These are phyloP conservation scores for Garrulus glandarius DNA, from an alignment of 2,797 vertebrate species.

Conservation along the genomic window DNA sequence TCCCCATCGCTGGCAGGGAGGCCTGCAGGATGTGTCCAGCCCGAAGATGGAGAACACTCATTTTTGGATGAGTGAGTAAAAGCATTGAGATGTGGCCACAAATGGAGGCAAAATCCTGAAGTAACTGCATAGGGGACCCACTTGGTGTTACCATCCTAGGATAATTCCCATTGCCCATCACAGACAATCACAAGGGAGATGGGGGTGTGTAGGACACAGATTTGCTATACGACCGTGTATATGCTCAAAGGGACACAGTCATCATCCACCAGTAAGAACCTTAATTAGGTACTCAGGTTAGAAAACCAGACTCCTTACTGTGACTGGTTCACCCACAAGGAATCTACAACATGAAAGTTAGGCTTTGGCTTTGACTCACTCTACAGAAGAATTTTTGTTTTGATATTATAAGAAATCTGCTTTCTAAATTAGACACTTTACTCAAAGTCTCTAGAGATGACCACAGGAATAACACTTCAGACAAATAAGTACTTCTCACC, in stretches of 20 bases:
- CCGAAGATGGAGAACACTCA: fast-evolving
- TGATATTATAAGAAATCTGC: neutral
- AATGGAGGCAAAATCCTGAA: neutral
- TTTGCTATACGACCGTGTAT: neutral
- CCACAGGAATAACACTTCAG: neutral
- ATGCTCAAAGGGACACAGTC: neutral
- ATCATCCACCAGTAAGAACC: neutral
- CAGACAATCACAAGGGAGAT: neutral
- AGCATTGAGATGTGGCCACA: neutral
- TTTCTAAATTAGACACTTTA: neutral
- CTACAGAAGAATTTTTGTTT: neutral
- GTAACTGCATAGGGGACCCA: no score
- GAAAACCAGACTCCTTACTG: neutral
- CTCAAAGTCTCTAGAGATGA: neutral
- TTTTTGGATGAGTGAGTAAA: neutral
- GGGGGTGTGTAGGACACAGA: neutral
- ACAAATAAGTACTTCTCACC: neutral
- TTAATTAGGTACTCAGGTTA: neutral
- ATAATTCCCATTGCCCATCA: neutral
- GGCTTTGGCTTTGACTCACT: neutral
- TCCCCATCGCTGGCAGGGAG: neutral
- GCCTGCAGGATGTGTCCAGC: neutral
- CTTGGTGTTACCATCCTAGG: neutral
- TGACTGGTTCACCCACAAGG: neutral
- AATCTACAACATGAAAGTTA: neutral